phyloP scores from a whole-genome alignment of 2,888 invertebrate genomes.

The Exephanes ischioxanthus region DNA sequence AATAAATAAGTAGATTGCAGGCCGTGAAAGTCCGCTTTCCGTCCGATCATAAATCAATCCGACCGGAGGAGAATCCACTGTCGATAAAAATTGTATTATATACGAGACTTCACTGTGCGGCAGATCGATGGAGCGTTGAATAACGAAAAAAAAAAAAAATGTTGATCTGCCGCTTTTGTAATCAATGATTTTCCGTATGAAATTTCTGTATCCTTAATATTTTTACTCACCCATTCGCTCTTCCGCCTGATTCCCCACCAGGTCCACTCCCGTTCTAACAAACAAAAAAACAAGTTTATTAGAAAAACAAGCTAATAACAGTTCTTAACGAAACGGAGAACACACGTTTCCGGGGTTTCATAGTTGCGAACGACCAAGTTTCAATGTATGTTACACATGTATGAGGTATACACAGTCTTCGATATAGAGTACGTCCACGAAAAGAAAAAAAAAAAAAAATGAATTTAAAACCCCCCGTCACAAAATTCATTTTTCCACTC shows the following conservation, averaged over 20 bases:
- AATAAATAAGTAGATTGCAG: too few species aligned
- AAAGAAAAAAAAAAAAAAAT: conserved; percentile 28
- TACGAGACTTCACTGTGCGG: not conserved
- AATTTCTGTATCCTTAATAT: not conserved
- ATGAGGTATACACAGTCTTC: conserved; percentile 74
- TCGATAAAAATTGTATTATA: not conserved
- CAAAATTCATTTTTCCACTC: conserved; percentile 11
- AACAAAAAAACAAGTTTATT: conserved; percentile 88
- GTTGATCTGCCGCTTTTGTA: not conserved
- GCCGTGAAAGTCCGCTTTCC: not conserved
- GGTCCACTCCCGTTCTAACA: conserved; percentile 94
- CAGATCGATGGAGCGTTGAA: not conserved
- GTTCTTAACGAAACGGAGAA: conserved; percentile 80
- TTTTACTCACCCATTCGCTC: conserved; percentile 92
- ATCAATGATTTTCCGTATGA: not conserved
- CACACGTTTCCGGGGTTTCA: conserved; percentile 72
- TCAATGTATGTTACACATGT: conserved; percentile 77
- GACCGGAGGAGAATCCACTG: not conserved
- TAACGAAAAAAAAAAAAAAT: not conserved
- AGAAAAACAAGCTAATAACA: conserved; percentile 82
- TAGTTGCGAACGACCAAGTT: conserved; percentile 79
- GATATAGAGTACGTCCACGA: conserved; percentile 70
- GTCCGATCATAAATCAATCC: not conserved
- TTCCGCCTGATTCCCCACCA: conserved; percentile 91
- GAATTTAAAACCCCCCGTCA: not conserved